Evolutionary conservation across 2,888 invertebrate species (phyloP), one percentile per base, ranked within the genome.

Genomic region (Epsilonema sp.): DNA sequence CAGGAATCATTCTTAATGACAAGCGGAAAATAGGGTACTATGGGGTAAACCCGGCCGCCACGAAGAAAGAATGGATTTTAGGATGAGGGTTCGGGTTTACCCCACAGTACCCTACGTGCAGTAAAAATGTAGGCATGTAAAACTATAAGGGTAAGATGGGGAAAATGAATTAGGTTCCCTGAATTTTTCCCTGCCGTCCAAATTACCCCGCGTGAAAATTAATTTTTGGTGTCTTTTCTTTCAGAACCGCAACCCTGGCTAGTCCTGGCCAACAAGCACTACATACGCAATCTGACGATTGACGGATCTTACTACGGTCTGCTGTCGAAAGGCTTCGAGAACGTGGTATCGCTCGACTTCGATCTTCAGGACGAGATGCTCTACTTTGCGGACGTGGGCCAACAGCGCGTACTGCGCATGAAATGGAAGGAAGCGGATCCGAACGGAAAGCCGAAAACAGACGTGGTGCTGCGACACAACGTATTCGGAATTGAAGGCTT

Each of bases 401-500:
- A 57, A 39, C 55, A 63, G 39, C 53, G 63, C 23, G 50, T 64
- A 37, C 53, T 56, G 37, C 50, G 64, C 19, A 55, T 65, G 26
- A 48, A 51, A 3, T 44, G 59, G 37, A 57, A 55, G 26, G 55
- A 58, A n/a, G 53, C 59, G 52, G 58, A 58, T 41, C 52, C 52
- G 0, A 55, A 58, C 26, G 55, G 46, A 39, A 46, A 55, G 4
- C 56, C 65, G 2, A 68, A 69, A 11, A 77, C 78, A 0, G 83
- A 87, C 67, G 77, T 83, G 0, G 78, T 90, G 0, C 79, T 92
- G 40, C 74, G 84, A 40, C 89, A 90, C 61, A 87, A 90, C 62
- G 86, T 86, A 1, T 83, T 87, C 58, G 90, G 90, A 1, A 73
- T 97, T n/a, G 94, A 97, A 72, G 94, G 94, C 11, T 79, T 97